Evolutionary conservation across 2,888 invertebrate genomes (phyloP), one percentile per base, ranked within the genome.

Genomic region (Xanthorhoe spadicearia): DNA sequence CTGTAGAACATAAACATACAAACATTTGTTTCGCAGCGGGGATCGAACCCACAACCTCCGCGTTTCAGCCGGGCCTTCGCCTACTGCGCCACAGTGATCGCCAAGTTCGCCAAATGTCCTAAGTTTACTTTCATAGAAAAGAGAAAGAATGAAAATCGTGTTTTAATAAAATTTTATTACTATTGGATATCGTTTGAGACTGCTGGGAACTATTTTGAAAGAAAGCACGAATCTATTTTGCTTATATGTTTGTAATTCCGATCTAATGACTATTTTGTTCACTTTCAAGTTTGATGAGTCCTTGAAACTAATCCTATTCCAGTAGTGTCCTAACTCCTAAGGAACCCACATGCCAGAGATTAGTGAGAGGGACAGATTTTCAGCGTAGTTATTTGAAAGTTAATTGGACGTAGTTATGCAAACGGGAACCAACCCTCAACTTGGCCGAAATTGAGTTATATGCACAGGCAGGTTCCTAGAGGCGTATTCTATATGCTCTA

Each of bases 301-400:
- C 53, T 65, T 64, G 49, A 10, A 55, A 62, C 52, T 60, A 62
- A 65, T 59, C 53, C 56, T 52, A 55, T 60, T 63, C 18, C 18
- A 46, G 46, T 51, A 54, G 46, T 15, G 13, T 23, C 19, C 50
- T 17, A 18, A 13, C 28, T 61, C 32, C 6, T 43, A 38, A 51
- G 52, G 19, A 23, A 19, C 19, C 0, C 7, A 48, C 28, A 49
- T 61, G 28, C 56, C 65, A 46, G 48, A 61, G 48, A 48, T 52
- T 52, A 28, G 32, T 48, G 15, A 17, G 48, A 46, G 43, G 48
- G 56, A 18, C 7, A 7, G 32, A 43, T 13, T 43, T 2, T 43
- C 4, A 43, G 38, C 13, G 10, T 13, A 43, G 38, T 43, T 13
- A 13, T 13, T 43, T 13, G 38, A 43, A 7, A 32, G 32, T 7